Conservation (phyloP, 2,113 vertebrate genomes). For the Bubalus kerabau region DNA sequence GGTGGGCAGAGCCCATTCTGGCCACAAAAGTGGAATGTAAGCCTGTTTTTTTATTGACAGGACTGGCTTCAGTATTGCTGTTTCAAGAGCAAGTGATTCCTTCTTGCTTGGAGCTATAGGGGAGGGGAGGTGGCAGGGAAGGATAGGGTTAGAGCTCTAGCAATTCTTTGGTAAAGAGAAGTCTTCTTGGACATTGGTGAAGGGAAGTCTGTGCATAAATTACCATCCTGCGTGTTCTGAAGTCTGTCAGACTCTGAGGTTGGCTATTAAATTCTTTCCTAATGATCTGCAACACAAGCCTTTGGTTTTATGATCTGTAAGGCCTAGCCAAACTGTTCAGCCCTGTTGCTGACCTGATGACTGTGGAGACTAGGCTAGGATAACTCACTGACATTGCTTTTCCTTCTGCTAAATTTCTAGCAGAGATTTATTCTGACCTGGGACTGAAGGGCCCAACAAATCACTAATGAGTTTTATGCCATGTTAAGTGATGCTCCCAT, state of each 20-base stretch:
- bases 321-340: not conserved
- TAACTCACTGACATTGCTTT: slow-evolving; percentile 12
- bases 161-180: not conserved
- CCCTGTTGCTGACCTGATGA: not conserved
- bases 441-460: not conserved
- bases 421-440: not conserved
- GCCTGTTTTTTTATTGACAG: not conserved
- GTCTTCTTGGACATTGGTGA: not conserved
- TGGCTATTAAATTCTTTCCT: not conserved
- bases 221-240: not conserved
- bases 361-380: not conserved
- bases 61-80: not conserved
- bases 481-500: not conserved
- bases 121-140: not conserved
- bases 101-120: not conserved
- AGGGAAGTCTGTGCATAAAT: not conserved
- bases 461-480: slow-evolving; percentile 25
- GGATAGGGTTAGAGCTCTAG: not conserved
- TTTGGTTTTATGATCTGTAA: not conserved
- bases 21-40: not conserved
- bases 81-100: not conserved
- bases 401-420: not conserved
- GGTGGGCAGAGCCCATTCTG: not conserved
- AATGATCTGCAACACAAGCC: not conserved
- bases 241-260: not conserved